Evolutionary conservation across 2,888 invertebrate genomes (phyloP).

Genomic region (Aethes cnicana): DNA sequence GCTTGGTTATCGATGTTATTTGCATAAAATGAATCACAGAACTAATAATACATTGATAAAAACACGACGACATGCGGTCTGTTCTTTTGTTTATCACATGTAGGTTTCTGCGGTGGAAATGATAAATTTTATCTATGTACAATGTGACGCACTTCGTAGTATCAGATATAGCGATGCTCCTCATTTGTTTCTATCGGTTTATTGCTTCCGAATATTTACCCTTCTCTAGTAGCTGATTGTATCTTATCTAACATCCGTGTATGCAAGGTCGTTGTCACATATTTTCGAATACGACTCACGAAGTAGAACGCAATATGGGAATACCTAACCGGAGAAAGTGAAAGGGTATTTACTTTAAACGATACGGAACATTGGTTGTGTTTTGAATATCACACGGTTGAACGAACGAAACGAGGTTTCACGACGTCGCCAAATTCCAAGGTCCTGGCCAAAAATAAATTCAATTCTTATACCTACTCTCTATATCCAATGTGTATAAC

Average conservation of each 20-base stretch:
- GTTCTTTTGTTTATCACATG: constrained; percentile 1
- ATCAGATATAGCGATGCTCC: background rate
- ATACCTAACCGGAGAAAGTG: constrained; percentile 22
- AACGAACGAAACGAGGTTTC: too few species aligned
- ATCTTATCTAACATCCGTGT: constrained; percentile 13
- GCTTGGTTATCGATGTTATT: too few species aligned
- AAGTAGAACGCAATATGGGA: constrained; percentile 1
- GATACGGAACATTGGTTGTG: too few species aligned
- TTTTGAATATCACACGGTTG: too few species aligned
- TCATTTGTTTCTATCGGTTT: background rate
- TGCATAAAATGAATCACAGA: too few species aligned
- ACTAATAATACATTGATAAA: background rate
- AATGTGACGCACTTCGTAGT: background rate
- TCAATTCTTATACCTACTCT: too few species aligned
- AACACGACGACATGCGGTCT: constrained; percentile 21
- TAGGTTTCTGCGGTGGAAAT: constrained; percentile 6
- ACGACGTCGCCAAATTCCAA: too few species aligned
- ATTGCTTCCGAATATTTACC: background rate
- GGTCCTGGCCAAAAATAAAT: too few species aligned
- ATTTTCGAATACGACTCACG: constrained; percentile 10
- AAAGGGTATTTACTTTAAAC: constrained; percentile 11
- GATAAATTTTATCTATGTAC: constrained; percentile 17
- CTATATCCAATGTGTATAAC: too few species aligned
- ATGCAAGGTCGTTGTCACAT: constrained; percentile 14
- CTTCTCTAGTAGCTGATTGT: background rate